These are phyloP conservation scores for Chironomus tepperi DNA, from an alignment of 1,140 invertebrate genomes.

Conservation along the genomic window DNA sequence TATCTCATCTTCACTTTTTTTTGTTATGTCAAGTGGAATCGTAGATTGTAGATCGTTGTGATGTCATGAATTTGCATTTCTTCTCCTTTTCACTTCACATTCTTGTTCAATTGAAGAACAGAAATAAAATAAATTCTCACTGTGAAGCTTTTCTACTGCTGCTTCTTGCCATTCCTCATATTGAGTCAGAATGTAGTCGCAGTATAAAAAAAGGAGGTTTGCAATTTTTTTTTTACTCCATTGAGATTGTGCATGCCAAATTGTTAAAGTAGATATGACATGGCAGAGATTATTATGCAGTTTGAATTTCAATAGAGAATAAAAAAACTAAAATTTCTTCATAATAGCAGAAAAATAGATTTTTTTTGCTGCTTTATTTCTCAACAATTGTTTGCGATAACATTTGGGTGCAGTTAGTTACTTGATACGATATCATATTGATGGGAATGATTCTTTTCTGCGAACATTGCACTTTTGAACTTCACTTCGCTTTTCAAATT, in stretches of 20 bases:
- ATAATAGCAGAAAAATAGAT: not conserved
- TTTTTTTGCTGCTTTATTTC: too few relatives aligned
- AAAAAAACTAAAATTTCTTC: too few relatives aligned
- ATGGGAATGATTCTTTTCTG: not conserved
- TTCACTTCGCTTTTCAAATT: not conserved
- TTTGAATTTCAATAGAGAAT: not conserved
- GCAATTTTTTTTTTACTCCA: not conserved
- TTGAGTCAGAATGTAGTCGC: too few relatives aligned
- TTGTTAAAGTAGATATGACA: slow-evolving; percentile 11
- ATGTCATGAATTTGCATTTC: slow-evolving; percentile 13
- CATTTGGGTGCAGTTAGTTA: not conserved
- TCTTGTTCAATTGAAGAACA: not conserved
- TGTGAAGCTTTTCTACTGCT: not conserved
- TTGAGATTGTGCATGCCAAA: slow-evolving; percentile 1
- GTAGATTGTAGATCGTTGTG: not conserved
- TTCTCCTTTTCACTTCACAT: slow-evolving; percentile 2
- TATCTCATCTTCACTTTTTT: not conserved
- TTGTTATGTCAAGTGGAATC: slow-evolving; percentile 1
- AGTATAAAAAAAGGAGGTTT: not conserved
- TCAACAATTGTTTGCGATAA: not conserved
- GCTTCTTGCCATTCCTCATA: not conserved
- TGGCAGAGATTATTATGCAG: slow-evolving; percentile 1
- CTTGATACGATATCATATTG: not conserved
- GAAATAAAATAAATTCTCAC: not conserved
- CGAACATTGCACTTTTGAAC: not conserved